Evolutionary conservation across 2,797 vertebrate genomes (phyloP).

Genomic region (Glossophaga mutica): DNA sequence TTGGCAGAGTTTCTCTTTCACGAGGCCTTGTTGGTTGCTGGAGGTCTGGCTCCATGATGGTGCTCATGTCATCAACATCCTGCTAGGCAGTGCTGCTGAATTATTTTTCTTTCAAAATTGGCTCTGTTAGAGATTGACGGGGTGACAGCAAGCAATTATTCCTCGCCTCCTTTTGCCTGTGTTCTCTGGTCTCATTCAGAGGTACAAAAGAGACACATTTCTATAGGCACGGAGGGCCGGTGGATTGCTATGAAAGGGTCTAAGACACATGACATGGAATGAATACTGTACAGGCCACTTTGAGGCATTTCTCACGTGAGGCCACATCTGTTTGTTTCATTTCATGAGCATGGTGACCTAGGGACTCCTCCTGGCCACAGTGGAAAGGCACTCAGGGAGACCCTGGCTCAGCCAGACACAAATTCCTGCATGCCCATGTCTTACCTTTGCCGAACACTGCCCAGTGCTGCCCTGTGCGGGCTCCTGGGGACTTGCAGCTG

Average conservation of each 20-base stretch:
- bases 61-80: slow-evolving; percentile 18
- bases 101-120: slow-evolving; percentile 66
- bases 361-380: not conserved
- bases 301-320: not conserved
- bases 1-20: not conserved
- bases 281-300: not conserved
- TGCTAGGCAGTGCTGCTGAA: slow-evolving; percentile 34
- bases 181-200: slow-evolving; percentile 55
- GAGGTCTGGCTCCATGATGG: not conserved
- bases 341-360: not conserved
- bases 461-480: accelerated
- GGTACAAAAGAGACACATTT: slow-evolving; percentile 65
- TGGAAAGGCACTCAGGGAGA: not conserved
- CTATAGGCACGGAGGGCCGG: slow-evolving; percentile 3
- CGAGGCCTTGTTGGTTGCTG: not conserved
- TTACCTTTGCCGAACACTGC: accelerated
- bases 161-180: not conserved
- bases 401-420: not conserved
- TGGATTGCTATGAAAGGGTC: not conserved
- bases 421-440: accelerated
- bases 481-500: not conserved
- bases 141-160: slow-evolving; percentile 51
- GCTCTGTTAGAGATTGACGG: not conserved
- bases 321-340: not conserved
- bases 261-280: accelerated